phyloP scores from a whole-genome alignment of 2,797 vertebrate species.

The Coendou prehensilis region DNA sequence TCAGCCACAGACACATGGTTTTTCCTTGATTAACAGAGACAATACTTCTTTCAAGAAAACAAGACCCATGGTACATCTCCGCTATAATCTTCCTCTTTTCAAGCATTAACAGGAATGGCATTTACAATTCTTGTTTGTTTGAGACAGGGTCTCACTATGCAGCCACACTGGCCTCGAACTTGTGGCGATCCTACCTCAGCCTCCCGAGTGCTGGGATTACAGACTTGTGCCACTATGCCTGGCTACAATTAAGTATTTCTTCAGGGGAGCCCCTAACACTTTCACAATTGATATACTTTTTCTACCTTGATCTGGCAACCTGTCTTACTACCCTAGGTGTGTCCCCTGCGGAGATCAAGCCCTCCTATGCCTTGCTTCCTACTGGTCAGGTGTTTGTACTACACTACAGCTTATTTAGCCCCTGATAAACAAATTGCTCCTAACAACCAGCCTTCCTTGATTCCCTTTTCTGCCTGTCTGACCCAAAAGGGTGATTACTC shows the following conservation, averaged over 20 bases:
- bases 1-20: no score
- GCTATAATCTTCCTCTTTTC: not conserved
- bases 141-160: no score
- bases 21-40: no score
- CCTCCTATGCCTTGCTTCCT: not conserved
- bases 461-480: not conserved
- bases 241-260: not conserved
- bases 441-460: not conserved
- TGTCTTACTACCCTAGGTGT: not conserved
- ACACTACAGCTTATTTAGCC: not conserved
- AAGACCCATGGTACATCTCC: no score
- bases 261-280: not conserved
- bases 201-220: no score
- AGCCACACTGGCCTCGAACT: no score
- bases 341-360: not conserved
- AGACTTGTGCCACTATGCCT: no score
- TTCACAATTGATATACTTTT: not conserved
- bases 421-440: not conserved
- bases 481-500: not conserved
- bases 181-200: no score
- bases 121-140: not conserved
- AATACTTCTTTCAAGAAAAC: no score
- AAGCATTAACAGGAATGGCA: not conserved
- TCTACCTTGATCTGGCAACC: not conserved
- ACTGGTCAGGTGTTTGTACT: not conserved